Base-by-base conservation (phyloP, 2,797 vertebrate species). In the Esox lucius region DNA sequence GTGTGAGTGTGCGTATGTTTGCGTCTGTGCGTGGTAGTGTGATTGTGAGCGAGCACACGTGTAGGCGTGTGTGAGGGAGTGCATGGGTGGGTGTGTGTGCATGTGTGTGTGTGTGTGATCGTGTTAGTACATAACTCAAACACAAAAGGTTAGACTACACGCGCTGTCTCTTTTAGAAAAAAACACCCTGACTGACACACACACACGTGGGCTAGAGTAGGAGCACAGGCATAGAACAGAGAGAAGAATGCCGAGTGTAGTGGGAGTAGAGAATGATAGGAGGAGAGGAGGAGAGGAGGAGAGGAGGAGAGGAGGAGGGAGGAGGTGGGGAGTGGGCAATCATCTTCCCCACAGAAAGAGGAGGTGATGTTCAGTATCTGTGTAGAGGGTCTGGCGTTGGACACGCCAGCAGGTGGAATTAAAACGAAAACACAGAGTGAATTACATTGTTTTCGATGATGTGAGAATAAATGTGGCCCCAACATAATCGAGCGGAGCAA, bases 111-210 rank as follows among this genome's bases (percentile, higher is more conserved):
- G 4, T 19, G 53, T 56, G 53, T n/a, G 53, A 19, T 5, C n/a
- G n/a, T 5, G n/a, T 5, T 56, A 24, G 11, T 26, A 1, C 26
- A 24, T 11, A 26, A 64, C 64, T 28, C 0, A 15, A 62, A 16
- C 22, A 28, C 61, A 24, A 64, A 65, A 65, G 62, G 62, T 65
- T 65, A 65, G 12, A 28, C n/a, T 26, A 26, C 59, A 62, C 59
- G 26, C 19, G 13, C 22, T 61, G 56, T 22, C 12, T 65, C 62
- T 15, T 26, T 26, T 53, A 19, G 13, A 9, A 26, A 65, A 13
- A 65, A 26, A 31, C 28, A 28, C 26, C 6, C 62, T 16, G 24
- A 65, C 62, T 7, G 22, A 65, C 62, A 56, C 53, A 56, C 53
- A 56, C 53, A 59, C 53, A 22, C 53, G 28, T 28, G 26, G 53